Evolutionary conservation across 2,113 vertebrate genomes (phyloP), one percentile per base, ranked within the genome.

Genomic region (Phalacrocorax brasilianus): DNA sequence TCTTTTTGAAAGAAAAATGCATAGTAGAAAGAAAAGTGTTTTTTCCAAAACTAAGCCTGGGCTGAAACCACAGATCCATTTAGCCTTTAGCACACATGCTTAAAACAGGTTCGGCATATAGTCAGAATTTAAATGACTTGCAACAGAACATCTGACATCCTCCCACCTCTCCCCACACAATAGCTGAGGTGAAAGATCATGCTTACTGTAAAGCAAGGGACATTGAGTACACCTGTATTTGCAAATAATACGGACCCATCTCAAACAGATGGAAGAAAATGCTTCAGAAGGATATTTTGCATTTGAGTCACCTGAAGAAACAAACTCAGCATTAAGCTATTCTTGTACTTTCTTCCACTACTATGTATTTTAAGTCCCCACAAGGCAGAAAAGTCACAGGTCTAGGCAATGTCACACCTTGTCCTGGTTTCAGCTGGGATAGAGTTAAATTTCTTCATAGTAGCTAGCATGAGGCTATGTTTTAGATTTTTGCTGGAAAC

Each of bases 271-370:
- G 20, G 47, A 81, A 65, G 30, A 77, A 78, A 85, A 40, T 22
- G 38, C 26, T 78, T 63, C 40, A 61, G 50, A 79, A 52, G 24
- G 23, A 5, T 68, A 66, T 55, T 62, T 53, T 80, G 23, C 30
- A 55, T 67, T 79, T 88, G 22, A 86, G 59, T 49, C 28, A 70
- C 32, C 61, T 59, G 27, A 79, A 92, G 49, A 49, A 86, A 94
- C 16, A 66, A 85, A 47, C 58, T 42, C 56, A 66, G 55, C 59
- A 86, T 66, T 80, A 66, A 49, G 42, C 9, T 72, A 32, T 22
- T 88, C 62, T 76, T 66, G 14, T 38, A 83, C 15, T 40, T 70
- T 68, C 76, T 80, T 28, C 17, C 18, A 50, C 23, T 84, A 40
- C 18, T 55, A 62, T 5, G 4, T 55, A 50, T 70, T 90, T 74